These are phyloP conservation scores for Ceratothoa steindachneri DNA, from an alignment of 2,888 invertebrate species.

Conservation along the genomic window DNA sequence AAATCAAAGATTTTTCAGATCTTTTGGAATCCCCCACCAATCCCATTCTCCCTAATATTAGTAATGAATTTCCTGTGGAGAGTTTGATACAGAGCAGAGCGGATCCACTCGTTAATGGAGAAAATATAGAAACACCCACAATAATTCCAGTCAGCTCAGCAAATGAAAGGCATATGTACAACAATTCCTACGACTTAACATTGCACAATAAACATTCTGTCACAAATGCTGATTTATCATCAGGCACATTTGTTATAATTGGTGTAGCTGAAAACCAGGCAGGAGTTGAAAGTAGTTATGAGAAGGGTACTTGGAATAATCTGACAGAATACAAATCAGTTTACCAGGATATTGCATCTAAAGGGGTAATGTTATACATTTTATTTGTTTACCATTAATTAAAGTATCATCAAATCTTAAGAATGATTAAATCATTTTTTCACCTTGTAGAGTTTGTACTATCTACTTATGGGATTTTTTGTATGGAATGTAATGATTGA, in stretches of 20 bases:
- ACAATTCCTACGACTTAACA: not conserved
- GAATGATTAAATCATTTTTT: too few species aligned
- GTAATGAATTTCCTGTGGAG: not conserved
- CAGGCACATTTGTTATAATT: constrained; percentile 1
- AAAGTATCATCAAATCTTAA: too few species aligned
- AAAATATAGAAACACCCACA: not conserved
- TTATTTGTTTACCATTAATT: too few species aligned
- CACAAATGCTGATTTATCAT: not conserved
- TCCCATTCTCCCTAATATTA: not conserved
- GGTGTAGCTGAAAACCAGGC: not conserved
- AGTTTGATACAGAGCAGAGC: not conserved
- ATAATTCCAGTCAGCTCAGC: not conserved
- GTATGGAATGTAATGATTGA: too few species aligned
- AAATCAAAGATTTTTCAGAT: not conserved
- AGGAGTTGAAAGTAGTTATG: not conserved
- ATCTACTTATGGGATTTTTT: too few species aligned
- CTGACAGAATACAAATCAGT: not conserved
- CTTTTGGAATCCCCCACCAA: not conserved
- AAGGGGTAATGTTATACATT: not conserved
- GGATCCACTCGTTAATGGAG: not conserved
- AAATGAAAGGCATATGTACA: not conserved
- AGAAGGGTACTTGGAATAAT: not conserved
- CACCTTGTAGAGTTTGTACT: too few species aligned
- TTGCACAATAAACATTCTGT: not conserved
- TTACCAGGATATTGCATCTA: not conserved